Conservation (phyloP, 2,797 vertebrate species). For the Semaprochilodus insignis region DNA sequence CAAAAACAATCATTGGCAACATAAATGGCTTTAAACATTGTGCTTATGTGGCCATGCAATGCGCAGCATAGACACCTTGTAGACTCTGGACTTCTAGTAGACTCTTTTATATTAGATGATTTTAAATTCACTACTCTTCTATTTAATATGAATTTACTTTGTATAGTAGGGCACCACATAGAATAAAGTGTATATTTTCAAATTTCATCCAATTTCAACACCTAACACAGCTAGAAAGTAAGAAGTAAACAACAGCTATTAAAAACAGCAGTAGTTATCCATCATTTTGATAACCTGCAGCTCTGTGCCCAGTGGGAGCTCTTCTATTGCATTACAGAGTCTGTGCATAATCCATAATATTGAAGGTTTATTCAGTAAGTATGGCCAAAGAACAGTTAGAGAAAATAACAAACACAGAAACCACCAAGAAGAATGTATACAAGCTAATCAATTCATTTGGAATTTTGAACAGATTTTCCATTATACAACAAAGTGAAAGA, state of each 20-base stretch:
- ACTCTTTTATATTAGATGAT: too few relatives aligned
- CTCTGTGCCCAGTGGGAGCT: slow-evolving; percentile 15
- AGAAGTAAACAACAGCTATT: slow-evolving; percentile 15
- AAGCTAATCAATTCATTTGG: background rate
- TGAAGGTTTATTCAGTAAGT: slow-evolving; percentile 5
- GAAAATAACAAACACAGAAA: background rate
- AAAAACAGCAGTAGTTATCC: slow-evolving; percentile 22
- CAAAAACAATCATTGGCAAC: too few relatives aligned
- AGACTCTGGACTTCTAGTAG: too few relatives aligned
- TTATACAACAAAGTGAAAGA: background rate
- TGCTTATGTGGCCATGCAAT: too few relatives aligned
- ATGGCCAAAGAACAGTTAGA: slow-evolving; percentile 6
- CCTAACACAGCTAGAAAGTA: background rate
- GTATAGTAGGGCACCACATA: background rate
- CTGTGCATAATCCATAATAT: slow-evolving; percentile 12
- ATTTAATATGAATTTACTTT: too few relatives aligned
- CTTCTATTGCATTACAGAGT: background rate
- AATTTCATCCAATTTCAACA: too few relatives aligned
- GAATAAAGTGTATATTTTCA: background rate
- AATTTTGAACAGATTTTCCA: background rate
- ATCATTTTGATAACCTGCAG: slow-evolving; percentile 29
- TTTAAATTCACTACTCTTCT: too few relatives aligned
- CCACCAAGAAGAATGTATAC: background rate
- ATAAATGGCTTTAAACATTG: too few relatives aligned
- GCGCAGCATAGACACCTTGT: too few relatives aligned